phyloP scores from a whole-genome alignment of 2,113 vertebrate genomes.

The Arizona elegans region DNA sequence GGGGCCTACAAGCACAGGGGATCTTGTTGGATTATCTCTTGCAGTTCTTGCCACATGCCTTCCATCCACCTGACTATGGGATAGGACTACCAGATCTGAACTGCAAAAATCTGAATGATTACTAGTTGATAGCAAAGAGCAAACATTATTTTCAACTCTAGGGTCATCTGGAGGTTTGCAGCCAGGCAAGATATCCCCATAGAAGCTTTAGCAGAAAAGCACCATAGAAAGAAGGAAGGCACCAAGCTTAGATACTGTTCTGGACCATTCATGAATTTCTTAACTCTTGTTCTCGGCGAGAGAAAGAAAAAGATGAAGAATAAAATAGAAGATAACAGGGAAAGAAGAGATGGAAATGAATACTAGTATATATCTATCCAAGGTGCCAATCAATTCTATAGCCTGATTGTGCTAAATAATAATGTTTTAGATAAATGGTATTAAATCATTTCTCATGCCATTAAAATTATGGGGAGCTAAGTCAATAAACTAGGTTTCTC shows the following conservation, averaged over 20 bases:
- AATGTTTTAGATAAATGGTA: not conserved
- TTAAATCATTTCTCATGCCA: not conserved
- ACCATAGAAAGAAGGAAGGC: not conserved
- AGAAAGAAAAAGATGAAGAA: not conserved
- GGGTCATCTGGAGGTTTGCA: no score
- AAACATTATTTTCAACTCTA: no score
- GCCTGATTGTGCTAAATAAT: not conserved
- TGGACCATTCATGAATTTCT: not conserved
- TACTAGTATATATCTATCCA: not conserved
- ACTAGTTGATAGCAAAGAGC: no score
- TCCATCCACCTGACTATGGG: no score
- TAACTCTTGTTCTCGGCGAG: not conserved
- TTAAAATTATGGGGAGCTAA: not conserved
- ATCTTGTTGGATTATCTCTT: no score
- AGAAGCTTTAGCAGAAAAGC: no score
- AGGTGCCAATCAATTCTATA: not conserved
- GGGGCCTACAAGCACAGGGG: no score
- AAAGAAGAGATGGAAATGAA: not conserved
- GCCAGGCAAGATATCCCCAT: no score
- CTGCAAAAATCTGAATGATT: no score
- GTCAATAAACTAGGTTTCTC: not conserved
- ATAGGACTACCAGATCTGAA: no score
- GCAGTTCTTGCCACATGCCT: no score
- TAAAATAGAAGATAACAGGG: not conserved
- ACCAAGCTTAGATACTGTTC: not conserved